phyloP scores from a whole-genome alignment of 2,888 invertebrate species.

The Dendrolimus houi region DNA sequence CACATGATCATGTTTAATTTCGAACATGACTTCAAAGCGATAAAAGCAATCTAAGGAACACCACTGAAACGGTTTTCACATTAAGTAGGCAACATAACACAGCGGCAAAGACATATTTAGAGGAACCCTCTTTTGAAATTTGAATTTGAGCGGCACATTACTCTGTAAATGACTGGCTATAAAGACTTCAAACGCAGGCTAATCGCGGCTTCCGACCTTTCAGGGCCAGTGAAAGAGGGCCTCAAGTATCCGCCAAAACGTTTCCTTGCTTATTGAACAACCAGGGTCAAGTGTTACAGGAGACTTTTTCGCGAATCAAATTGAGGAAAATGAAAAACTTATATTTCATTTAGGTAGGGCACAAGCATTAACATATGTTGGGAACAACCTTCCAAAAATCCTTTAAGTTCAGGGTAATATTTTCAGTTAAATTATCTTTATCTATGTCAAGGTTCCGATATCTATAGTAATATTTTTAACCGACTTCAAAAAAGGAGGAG shows the following conservation, averaged over 20 bases:
- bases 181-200: slow-evolving; percentile 72
- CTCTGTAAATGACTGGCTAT: slow-evolving; percentile 63
- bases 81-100: slow-evolving; percentile 29
- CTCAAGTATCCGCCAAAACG: slow-evolving; percentile 51
- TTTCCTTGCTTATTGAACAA: slow-evolving; percentile 49
- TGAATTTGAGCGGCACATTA: slow-evolving; percentile 67
- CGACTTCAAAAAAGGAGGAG: too few species aligned
- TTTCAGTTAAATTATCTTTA: too few species aligned
- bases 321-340: slow-evolving; percentile 6
- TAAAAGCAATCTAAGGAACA: slow-evolving; percentile 8
- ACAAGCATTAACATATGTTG: not conserved
- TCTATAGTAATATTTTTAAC: too few species aligned
- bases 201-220: slow-evolving; percentile 73
- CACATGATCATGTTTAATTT: not conserved
- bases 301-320: slow-evolving; percentile 15
- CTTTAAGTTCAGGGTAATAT: too few species aligned
- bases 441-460: too few species aligned
- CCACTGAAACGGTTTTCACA: slow-evolving; percentile 21
- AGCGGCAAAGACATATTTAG: slow-evolving; percentile 44
- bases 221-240: slow-evolving; percentile 43
- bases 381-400: not conserved
- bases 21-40: slow-evolving; percentile 5
- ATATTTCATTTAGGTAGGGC: not conserved
- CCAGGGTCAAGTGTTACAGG: slow-evolving; percentile 31
- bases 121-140: slow-evolving; percentile 56